Base-by-base conservation (phyloP, 2,113 vertebrate species). In the Ciconia maguari region DNA sequence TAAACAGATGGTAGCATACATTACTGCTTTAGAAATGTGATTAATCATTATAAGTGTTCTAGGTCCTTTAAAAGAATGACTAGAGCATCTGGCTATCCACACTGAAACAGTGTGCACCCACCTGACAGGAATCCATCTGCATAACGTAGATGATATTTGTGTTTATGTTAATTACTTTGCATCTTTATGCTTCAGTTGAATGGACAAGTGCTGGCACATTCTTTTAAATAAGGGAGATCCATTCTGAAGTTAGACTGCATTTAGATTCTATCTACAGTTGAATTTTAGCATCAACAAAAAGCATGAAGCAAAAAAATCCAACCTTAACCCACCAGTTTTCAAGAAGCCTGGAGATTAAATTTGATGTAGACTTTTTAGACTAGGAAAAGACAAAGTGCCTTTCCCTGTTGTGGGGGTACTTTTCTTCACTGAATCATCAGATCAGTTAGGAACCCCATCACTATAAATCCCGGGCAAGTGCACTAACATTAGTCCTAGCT, bases 1-100 rank as follows among this genome's bases (percentile, higher is more conserved):
- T 91, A 94, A 91, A 90, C 95, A 97, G 95, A 95, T 97, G 94
- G 94, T 36, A 94, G 89, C 87, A 86, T 93, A 83, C 82, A 83
- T 97, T 95, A 83, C 89, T 3, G 24, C 70, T 97, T 95, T 92
- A 87, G 72, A 95, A 96, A 93, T 95, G 91, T 88, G 93, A 97
- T 97, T 95, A 95, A 97, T 96, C 95, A 86, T 77, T 96, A 86
- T 88, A 85, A 96, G 74, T 92, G 93, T 96, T 95, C 94, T 94
- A 95, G 95, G 84, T 96, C 84, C 84, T 97, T 93, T 96, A 89
- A 93, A 93, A 94, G 94, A 96, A 93, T 77, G 95, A 90, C 91
- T 94, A 62, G 78, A 94, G 94, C 94, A 96, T 97, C 95, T 97
- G 96, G 82, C 77, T 93, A 22, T 83, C 78, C 81, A 83, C 84